phyloP scores from a whole-genome alignment of 1,140 invertebrate genomes.

The Protaetia brevitarsis region DNA sequence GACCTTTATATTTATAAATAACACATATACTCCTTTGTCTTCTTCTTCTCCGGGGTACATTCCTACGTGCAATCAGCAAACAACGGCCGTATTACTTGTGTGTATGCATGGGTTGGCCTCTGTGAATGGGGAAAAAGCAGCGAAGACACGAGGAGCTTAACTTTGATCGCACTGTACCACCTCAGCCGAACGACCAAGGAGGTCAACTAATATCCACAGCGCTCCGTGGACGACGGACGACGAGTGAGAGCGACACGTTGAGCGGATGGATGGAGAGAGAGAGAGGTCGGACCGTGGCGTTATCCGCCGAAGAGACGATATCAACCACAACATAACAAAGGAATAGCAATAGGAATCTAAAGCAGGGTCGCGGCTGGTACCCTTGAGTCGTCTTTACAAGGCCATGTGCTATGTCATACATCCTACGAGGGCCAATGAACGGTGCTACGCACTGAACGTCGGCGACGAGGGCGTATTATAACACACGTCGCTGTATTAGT shows the following conservation, averaged over 20 bases:
- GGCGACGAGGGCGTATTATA: too few relatives aligned
- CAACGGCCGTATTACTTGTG: background rate
- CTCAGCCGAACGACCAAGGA: conserved; percentile 2
- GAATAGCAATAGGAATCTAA: conserved; percentile 18
- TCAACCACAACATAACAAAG: conserved; percentile 12
- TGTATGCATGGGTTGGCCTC: too few relatives aligned
- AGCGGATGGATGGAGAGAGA: background rate
- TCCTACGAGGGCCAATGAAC: conserved; percentile 16
- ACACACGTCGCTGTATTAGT: too few relatives aligned
- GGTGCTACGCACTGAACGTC: background rate
- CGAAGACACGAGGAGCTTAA: background rate
- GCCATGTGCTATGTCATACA: conserved; percentile 13
- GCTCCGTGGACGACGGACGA: background rate
- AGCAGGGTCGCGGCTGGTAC: conserved; percentile 15
- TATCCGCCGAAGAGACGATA: conserved; percentile 10
- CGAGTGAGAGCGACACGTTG: background rate
- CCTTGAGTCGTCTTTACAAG: conserved; percentile 15
- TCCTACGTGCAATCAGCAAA: background rate
- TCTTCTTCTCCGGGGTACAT: background rate
- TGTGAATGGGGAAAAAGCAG: background rate
- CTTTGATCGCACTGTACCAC: conserved; percentile 17
- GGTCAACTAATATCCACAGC: conserved; percentile 4
- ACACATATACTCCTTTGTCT: conserved; percentile 14
- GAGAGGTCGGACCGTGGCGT: background rate
- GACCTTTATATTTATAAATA: conserved; percentile 17